Evolutionary conservation across 2,113 vertebrate genomes (phyloP).

Genomic region (Epinephelus cyanopodus): DNA sequence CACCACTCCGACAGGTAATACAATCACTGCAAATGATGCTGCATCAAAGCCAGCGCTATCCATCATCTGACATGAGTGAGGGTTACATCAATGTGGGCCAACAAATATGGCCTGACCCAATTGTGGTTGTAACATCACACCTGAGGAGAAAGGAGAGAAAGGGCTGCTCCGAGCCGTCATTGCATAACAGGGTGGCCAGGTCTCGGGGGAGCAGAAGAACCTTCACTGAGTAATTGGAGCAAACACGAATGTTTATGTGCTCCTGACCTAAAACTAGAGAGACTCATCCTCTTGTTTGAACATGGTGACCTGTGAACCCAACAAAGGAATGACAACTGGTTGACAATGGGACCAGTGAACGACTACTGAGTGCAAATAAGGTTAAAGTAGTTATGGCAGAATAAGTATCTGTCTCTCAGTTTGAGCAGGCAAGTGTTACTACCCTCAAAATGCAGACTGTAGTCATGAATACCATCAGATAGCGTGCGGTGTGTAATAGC

Average conservation of each 20-base stretch:
- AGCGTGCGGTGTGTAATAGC: neutral
- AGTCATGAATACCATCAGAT: neutral
- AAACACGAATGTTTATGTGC: constrained; percentile 45
- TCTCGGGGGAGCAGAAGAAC: constrained; percentile 25
- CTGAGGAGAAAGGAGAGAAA: constrained; percentile 24
- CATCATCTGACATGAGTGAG: constrained; percentile 35
- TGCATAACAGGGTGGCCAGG: constrained; percentile 54
- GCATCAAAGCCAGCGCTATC: constrained; percentile 60
- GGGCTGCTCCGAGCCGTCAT: constrained; percentile 3
- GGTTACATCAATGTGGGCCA: constrained; percentile 73
- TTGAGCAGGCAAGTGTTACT: neutral
- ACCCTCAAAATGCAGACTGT: neutral
- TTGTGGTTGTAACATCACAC: constrained; percentile 72
- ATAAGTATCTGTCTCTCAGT: neutral
- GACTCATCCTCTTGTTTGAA: constrained; percentile 11
- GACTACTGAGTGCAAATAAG: neutral
- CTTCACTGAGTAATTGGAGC: constrained; percentile 50
- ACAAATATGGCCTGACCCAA: constrained; percentile 71
- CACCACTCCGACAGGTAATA: constrained; percentile 52
- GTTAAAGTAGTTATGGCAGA: neutral
- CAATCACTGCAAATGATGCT: constrained; percentile 52
- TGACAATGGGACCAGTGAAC: no score
- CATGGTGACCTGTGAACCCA: neutral
- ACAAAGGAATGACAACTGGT: neutral
- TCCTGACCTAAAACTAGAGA: constrained; percentile 32